phyloP scores from a whole-genome alignment of 2,888 invertebrate genomes.

The Trissoscelio sp. region DNA sequence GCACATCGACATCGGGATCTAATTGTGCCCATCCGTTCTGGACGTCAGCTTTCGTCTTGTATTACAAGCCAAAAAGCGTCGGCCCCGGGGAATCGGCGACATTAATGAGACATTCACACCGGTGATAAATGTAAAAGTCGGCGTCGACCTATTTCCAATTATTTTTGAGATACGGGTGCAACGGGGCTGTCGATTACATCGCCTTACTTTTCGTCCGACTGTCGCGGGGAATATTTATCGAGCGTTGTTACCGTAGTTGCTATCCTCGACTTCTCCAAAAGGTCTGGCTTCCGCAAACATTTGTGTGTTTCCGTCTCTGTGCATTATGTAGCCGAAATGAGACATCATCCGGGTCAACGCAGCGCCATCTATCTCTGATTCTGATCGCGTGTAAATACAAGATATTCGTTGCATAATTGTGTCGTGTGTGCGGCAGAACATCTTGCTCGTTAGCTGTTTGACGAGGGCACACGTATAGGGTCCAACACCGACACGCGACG shows the following conservation, averaged over 20 bases:
- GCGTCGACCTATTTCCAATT: constrained; percentile 65
- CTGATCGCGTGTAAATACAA: constrained; percentile 33
- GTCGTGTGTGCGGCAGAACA: constrained; percentile 7
- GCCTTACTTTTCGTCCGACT: constrained; percentile 29
- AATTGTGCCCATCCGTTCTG: constrained; percentile 61
- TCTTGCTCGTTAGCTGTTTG: constrained; percentile 48
- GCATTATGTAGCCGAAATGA: neutral
- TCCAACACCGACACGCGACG: neutral
- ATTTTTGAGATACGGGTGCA: constrained; percentile 65
- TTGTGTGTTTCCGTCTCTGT: neutral
- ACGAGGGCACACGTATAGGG: constrained; percentile 9
- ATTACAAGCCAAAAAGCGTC: constrained; percentile 61
- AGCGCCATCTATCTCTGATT: constrained; percentile 15
- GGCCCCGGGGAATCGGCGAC: constrained; percentile 53
- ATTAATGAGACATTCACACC: constrained; percentile 65
- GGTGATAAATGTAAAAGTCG: constrained; percentile 64
- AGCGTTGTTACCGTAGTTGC: constrained; percentile 16
- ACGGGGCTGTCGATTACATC: constrained; percentile 58
- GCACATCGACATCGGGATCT: constrained; percentile 48
- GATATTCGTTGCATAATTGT: constrained; percentile 45
- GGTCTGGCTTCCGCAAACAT: neutral
- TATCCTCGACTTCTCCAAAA: no score
- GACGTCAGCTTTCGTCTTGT: constrained; percentile 57
- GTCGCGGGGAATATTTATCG: constrained; percentile 51
- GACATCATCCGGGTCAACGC: neutral